Evolutionary conservation across 53 echinoderm and acorn worm genomes (phyloP).

Genomic region (Astropecten irregularis): DNA sequence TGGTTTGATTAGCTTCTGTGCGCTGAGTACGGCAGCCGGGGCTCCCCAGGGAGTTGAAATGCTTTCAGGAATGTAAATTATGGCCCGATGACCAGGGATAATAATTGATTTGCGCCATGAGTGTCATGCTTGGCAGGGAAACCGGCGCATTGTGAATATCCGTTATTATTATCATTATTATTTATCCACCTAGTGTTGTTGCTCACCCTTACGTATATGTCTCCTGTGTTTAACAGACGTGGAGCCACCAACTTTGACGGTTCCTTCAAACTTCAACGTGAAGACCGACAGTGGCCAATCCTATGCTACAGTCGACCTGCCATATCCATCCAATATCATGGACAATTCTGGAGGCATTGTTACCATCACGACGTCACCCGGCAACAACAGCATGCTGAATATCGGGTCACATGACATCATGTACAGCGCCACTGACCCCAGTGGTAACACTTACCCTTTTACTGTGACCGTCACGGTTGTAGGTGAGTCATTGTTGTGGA

Average conservation of each 20-base stretch:
- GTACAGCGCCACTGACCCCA: not conserved
- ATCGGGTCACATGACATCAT: not conserved
- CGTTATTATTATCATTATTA: no score
- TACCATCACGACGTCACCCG: not conserved
- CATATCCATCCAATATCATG: not conserved
- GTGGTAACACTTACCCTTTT: not conserved
- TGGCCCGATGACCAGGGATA: no score
- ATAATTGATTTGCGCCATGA: no score
- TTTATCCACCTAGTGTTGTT: no score
- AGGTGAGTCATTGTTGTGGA: not conserved
- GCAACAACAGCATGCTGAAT: slow-evolving; percentile 7
- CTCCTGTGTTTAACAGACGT: no score
- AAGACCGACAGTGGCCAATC: not conserved
- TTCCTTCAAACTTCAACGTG: not conserved
- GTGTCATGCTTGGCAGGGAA: no score
- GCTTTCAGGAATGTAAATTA: no score
- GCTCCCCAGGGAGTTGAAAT: no score
- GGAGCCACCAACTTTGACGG: not conserved
- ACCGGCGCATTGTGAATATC: no score
- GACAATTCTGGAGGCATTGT: slow-evolving; percentile 14
- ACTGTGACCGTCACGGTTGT: not conserved
- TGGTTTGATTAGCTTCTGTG: no score
- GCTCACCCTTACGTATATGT: no score
- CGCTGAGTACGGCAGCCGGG: no score
- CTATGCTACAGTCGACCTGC: not conserved